A percentile compares a stretch with the other conserved stretches of the same genome.
Evolutionary conservation across 2,888 invertebrate genomes (phyloP).

Genomic region (Scaeva pyrastri): DNA sequence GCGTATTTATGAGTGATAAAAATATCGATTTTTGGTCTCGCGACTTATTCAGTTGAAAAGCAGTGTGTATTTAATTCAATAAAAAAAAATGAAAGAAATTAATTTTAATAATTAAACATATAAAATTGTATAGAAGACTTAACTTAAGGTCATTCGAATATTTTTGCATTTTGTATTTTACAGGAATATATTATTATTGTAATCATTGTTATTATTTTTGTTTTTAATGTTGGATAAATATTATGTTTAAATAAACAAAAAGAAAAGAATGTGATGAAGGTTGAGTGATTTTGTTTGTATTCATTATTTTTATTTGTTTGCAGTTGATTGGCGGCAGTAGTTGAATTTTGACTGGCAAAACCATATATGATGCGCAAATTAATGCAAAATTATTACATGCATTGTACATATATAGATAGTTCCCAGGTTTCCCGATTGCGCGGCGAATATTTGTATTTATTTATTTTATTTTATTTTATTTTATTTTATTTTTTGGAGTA

Average conservation of each 20-base stretch:
- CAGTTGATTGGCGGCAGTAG: slow-evolving; percentile 50
- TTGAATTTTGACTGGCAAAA: slow-evolving; percentile 49
- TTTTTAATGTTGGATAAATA: slow-evolving; percentile 27
- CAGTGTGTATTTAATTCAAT: not conserved
- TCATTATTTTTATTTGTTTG: slow-evolving; percentile 26
- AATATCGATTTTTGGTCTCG: not conserved
- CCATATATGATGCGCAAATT: slow-evolving; percentile 23
- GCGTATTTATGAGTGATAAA: not conserved
- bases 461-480: not conserved
- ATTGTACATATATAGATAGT: slow-evolving; percentile 3
- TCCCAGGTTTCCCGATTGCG: slow-evolving; percentile 33
- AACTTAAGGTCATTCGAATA: slow-evolving; percentile 33
- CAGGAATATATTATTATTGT: slow-evolving; percentile 32
- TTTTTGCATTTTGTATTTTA: slow-evolving; percentile 27
- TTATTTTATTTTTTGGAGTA: slow-evolving; percentile 27
- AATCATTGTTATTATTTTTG: slow-evolving; percentile 11
- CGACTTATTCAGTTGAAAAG: not conserved
- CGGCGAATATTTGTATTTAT: slow-evolving; percentile 18
- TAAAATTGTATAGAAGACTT: not conserved
- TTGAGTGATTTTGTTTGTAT: slow-evolving; percentile 44
- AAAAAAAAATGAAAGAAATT: not conserved
- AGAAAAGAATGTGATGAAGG: slow-evolving; percentile 50
- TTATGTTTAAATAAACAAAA: slow-evolving; percentile 27
- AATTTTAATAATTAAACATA: slow-evolving; percentile 3
- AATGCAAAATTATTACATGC: slow-evolving; percentile 37